Percentiles rank a stretch among this genome's conserved stretches.
phyloP scores from a whole-genome alignment of 1,140 invertebrate species.

The Hyphantria cunea region DNA sequence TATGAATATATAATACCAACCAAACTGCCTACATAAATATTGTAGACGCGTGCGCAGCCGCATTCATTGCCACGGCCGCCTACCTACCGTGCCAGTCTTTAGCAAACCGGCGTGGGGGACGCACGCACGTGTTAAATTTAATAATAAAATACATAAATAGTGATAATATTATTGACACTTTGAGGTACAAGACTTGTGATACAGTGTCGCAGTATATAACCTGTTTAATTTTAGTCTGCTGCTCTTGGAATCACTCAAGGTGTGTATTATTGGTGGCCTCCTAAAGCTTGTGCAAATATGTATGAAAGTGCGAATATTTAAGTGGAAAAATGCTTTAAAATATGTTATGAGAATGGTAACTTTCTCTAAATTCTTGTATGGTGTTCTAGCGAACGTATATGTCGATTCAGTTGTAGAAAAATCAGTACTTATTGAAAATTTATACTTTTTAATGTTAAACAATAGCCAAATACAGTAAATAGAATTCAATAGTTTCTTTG shows the following conservation, averaged over 20 bases:
- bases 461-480: too few relatives aligned
- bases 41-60: slow-evolving; percentile 16
- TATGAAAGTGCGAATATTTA: background rate
- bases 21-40: slow-evolving; percentile 32
- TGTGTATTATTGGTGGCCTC: background rate
- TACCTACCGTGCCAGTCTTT: slow-evolving; percentile 28
- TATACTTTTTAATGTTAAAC: too few relatives aligned
- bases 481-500: too few relatives aligned
- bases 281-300: background rate
- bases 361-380: background rate
- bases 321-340: background rate
- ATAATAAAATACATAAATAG: slow-evolving; percentile 4
- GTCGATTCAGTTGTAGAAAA: background rate
- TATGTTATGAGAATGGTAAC: background rate
- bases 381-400: background rate
- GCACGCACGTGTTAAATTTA: slow-evolving; percentile 5
- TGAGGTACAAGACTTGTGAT: slow-evolving; percentile 4
- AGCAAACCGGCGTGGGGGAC: background rate
- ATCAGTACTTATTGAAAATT: background rate
- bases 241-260: slow-evolving; percentile 2
- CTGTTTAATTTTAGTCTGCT: slow-evolving; percentile 5
- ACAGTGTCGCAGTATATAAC: slow-evolving; percentile 10
- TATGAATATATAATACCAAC: slow-evolving; percentile 12
- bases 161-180: slow-evolving; percentile 9
- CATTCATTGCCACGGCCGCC: slow-evolving; percentile 43